A percentile compares a stretch with the other conserved stretches of the same genome.
Evolutionary conservation across 2,797 vertebrate genomes (phyloP).

Genomic region (Spondyliosoma cantharus): DNA sequence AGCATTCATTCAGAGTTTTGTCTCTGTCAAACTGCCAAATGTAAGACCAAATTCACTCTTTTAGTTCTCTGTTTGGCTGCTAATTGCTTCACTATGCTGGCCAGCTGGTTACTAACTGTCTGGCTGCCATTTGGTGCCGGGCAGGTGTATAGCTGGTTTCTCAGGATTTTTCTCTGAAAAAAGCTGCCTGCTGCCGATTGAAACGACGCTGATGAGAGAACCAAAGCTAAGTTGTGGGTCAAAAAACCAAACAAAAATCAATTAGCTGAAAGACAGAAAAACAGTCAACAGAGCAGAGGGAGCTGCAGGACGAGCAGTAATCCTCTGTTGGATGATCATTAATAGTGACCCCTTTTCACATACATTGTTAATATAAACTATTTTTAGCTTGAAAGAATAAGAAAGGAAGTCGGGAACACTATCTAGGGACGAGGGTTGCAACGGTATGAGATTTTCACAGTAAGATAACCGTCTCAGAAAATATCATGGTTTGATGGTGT

Average conservation of each 20-base stretch:
- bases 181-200: neutral
- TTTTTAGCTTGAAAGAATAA: too few species aligned
- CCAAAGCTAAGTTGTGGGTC: neutral
- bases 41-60: neutral
- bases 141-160: neutral
- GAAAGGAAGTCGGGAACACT: neutral
- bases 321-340: neutral
- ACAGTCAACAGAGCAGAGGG: neutral
- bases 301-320: neutral
- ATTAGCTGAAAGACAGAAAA: neutral
- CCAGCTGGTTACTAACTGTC: neutral
- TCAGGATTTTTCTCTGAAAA: neutral
- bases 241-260: neutral
- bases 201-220: neutral
- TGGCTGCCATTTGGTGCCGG: neutral
- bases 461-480: too few species aligned
- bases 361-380: neutral
- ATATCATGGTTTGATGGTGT: too few species aligned
- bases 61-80: neutral
- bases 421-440: neutral
- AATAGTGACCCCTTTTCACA: neutral
- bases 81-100: neutral
- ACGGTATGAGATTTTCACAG: too few species aligned
- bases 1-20: neutral
- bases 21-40: neutral